Base-by-base conservation (phyloP, 2,888 invertebrate species). In the Mayetiola destructor region DNA sequence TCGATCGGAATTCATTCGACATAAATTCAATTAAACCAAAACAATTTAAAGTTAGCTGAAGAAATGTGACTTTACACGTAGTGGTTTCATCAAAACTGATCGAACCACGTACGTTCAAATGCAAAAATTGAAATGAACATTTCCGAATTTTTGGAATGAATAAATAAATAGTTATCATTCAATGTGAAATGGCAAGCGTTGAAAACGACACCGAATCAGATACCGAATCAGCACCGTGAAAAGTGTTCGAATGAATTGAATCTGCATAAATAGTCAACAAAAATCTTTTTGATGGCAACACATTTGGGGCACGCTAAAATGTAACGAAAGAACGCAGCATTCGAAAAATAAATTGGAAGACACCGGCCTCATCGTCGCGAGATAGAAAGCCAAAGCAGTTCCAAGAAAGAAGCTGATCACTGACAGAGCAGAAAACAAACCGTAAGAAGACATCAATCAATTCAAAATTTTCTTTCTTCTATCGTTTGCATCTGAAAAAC, bases 201-300 rank as follows among this genome's bases (percentile, higher is more conserved):
- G 48, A 48, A 27, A 12, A 14, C 27, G 27, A 27, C 48, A 48
- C n/a, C n/a, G 48, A 48, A 48, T 10, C 37, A 12, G 27, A 48
- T 48, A 48, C 48, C 16, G 48, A 27, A 48, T n/a, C 48, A 48
- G 27, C 48, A 48, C 48, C 48, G 27, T 48, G 48, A 48, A 48
- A 48, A 48, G 48, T 48, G 48, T 48, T 48, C 27, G 48, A 48
- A 32, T 12, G 12, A 48, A 48, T 48, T 48, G 48, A 9, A 12
- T 10, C n/a, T 48, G 23, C 27, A 27, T 48, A n/a, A 14, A 23
- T 37, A n/a, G 8, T 9, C n/a, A 37, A 4, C 37, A 12, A n/a
- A 27, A 48, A 48, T 6, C n/a, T n/a, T 4, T 9, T 12, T 6
- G 12, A 48, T n/a, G 16, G n/a, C 48, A 9, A 5, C 42, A 42